A percentile compares a stretch with the other conserved stretches of the same genome.
Evolutionary conservation across 2,888 invertebrate genomes (phyloP).

Genomic region (Lobophora halterata): DNA sequence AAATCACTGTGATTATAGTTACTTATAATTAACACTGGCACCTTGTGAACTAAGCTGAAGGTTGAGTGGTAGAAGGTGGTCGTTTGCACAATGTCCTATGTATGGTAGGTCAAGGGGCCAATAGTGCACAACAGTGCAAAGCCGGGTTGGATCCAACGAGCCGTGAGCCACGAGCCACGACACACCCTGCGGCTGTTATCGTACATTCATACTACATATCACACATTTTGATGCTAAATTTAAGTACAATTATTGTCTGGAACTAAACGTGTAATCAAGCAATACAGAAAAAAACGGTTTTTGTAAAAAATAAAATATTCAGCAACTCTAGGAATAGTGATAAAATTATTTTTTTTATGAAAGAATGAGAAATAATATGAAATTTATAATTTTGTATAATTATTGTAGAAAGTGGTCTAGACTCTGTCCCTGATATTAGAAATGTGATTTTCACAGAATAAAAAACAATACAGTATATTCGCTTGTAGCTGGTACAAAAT

Average conservation of each 20-base stretch:
- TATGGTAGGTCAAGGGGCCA: conserved; percentile 3
- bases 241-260: conserved; percentile 16
- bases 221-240: conserved; percentile 12
- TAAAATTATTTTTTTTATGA: too few relatives aligned
- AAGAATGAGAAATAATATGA: too few relatives aligned
- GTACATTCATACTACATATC: conserved; percentile 11
- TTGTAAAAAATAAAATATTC: conserved; percentile 4
- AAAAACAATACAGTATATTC: conserved; percentile 57
- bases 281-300: conserved; percentile 4
- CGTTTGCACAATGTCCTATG: background rate
- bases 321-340: conserved; percentile 1
- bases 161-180: too few relatives aligned
- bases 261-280: conserved; percentile 8
- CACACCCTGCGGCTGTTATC: too few relatives aligned
- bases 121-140: too few relatives aligned
- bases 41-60: too few relatives aligned
- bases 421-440: conserved; percentile 36
- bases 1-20: conserved; percentile 31
- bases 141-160: too few relatives aligned
- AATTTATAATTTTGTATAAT: too few relatives aligned
- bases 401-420: conserved; percentile 11
- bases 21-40: conserved; percentile 59
- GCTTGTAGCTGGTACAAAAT: conserved; percentile 42
- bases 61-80: too few relatives aligned
- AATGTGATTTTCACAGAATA: conserved; percentile 39